Conservation (phyloP, 1,140 invertebrate genomes). For the Mercenaria mercenaria region DNA sequence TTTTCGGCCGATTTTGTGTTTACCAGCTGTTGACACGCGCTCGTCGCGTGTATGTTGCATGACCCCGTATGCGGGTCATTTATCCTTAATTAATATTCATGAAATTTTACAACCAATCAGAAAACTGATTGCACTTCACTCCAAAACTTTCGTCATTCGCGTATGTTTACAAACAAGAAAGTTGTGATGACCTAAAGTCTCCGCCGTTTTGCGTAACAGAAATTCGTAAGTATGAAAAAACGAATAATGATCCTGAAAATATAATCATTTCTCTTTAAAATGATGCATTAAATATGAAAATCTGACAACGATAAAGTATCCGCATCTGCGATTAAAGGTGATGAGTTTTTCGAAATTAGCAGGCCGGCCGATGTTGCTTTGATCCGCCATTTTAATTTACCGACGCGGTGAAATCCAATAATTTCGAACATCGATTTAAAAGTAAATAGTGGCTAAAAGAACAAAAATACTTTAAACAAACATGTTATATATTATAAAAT, state of each 20-base stretch:
- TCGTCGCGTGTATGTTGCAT: neutral
- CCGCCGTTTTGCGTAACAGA: neutral
- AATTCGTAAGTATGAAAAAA: neutral
- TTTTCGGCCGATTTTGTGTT: neutral
- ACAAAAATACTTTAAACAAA: too few species aligned
- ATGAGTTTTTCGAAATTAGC: too few species aligned
- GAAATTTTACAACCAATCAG: slow-evolving; percentile 16
- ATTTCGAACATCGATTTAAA: too few species aligned
- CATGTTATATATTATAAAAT: too few species aligned
- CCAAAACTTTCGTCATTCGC: neutral
- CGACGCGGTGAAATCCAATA: too few species aligned
- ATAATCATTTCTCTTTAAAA: too few species aligned
- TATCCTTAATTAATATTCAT: neutral
- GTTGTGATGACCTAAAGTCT: neutral
- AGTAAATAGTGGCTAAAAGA: too few species aligned
- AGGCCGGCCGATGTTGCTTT: too few species aligned
- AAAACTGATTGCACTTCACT: neutral
- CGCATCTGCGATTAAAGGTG: too few species aligned
- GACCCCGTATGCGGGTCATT: neutral
- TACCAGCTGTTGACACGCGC: neutral
- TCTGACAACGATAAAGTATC: too few species aligned
- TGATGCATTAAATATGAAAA: too few species aligned
- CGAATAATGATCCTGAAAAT: neutral
- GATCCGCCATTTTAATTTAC: too few species aligned
- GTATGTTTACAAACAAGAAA: neutral